Evolutionary conservation across 2,888 invertebrate genomes (phyloP).

Genomic region (Platycheirus albimanus): DNA sequence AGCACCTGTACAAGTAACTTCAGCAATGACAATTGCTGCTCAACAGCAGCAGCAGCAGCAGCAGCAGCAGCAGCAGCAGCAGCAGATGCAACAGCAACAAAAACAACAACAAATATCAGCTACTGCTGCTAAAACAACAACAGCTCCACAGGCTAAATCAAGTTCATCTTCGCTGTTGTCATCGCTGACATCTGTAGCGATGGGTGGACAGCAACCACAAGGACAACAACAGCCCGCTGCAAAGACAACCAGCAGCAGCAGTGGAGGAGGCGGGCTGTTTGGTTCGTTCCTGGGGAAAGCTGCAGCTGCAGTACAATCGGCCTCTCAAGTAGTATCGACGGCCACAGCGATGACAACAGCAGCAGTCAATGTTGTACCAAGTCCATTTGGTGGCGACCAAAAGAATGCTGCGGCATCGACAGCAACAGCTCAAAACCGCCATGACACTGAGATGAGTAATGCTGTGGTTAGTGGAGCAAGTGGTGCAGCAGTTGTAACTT

Average conservation of each 20-base stretch:
- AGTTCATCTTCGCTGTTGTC: constrained; percentile 75
- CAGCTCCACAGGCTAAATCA: constrained; percentile 40
- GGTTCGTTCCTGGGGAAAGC: constrained; percentile 81
- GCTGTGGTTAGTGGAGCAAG: constrained; percentile 56
- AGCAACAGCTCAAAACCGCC: constrained; percentile 38
- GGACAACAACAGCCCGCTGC: constrained; percentile 61
- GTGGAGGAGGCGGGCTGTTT: constrained; percentile 78
- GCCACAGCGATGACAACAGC: constrained; percentile 76
- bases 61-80: too few relatives aligned
- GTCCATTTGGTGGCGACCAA: constrained; percentile 42
- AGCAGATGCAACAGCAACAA: too few relatives aligned
- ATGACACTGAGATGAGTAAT: constrained; percentile 52
- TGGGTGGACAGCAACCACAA: constrained; percentile 62
- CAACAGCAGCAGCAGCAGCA: constrained; percentile 48
- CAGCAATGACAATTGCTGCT: constrained; percentile 35
- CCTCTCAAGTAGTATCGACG: constrained; percentile 79
- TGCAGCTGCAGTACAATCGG: constrained; percentile 81
- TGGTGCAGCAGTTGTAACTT: constrained; percentile 63
- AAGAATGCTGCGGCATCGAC: constrained; percentile 28
- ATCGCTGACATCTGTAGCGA: constrained; percentile 74
- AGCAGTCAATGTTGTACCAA: constrained; percentile 62
- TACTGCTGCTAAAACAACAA: constrained; percentile 16
- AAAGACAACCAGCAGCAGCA: constrained; percentile 27
- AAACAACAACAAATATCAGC: constrained; percentile 36
- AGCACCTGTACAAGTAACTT: constrained; percentile 22